Evolutionary conservation across 2,797 vertebrate genomes (phyloP), one percentile per base, ranked within the genome.

Genomic region (Gymnodraco acuticeps): DNA sequence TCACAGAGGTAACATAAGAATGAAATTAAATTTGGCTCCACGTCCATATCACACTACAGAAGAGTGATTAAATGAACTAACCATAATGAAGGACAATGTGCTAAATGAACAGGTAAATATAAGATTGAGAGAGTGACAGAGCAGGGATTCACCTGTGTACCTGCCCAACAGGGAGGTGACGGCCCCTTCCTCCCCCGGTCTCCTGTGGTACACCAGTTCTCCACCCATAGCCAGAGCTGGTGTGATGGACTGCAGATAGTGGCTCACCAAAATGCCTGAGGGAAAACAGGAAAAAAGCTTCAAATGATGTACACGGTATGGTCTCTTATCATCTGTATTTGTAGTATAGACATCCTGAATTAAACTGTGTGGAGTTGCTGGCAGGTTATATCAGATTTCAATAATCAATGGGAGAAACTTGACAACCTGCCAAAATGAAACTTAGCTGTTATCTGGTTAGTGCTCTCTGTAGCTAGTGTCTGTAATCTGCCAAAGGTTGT

Each of bases 221-320:
- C 96, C 97, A 0, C 97, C 97, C n/a, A 98, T 89, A 27, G 96
- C 96, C 88, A 98, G 89, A 17, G 91, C 87, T 0, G 96, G 93
- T 0, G 96, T 96, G 81, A 98, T 84, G n/a, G 96, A 97, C 94
- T 98, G 97, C 38, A 98, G 95, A 84, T 97, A 96, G 84, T 98
- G 97, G 31, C 95, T 93, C 74, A 98, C 96, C 1, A 98, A 55
- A 87, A 98, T 97, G 50, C 96, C 96, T 98, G 85, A 52, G 16
- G 55, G n/a, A 61, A 66, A 79, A 17, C 3, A 20, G 42, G 38
- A 58, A 56, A 74, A 50, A 4, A 42, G 2, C 1, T 19, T 54
- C 4, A 2, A 2, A 62, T 64, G 42, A 53, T 15, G 41, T 45
- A 23, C 1, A 31, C 4, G 11, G 5, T 9, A 12, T 10, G 13